These are phyloP conservation scores for Pyralis farinalis DNA, from an alignment of 2,888 invertebrate genomes.

Conservation along the genomic window DNA sequence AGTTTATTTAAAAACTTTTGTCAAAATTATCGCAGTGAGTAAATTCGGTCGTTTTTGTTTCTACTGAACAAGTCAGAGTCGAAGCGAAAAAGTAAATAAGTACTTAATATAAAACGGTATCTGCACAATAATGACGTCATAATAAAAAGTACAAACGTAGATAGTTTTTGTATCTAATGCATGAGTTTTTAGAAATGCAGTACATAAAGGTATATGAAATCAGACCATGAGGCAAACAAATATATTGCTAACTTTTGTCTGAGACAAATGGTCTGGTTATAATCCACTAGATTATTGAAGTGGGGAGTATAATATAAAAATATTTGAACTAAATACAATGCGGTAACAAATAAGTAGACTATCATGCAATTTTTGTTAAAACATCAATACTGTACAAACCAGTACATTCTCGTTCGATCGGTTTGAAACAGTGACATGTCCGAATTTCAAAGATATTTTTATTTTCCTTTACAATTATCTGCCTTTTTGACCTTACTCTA, in stretches of 20 bases:
- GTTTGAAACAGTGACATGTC: conserved; percentile 4
- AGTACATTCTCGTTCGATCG: conserved; percentile 7
- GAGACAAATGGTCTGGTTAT: no score
- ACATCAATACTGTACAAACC: background rate
- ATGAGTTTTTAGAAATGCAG: no score
- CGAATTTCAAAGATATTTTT: background rate
- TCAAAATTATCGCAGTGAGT: background rate
- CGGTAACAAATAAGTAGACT: no score
- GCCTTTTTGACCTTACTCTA: conserved; percentile 5
- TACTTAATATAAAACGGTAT: background rate
- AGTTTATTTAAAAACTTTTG: background rate
- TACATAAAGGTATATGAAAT: no score
- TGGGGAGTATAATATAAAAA: no score
- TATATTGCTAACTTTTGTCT: no score
- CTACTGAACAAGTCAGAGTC: conserved; percentile 1
- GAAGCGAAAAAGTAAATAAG: conserved; percentile 1
- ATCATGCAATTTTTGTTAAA: no score
- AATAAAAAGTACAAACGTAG: background rate
- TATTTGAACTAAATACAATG: no score
- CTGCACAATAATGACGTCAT: conserved; percentile 1
- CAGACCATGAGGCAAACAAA: no score
- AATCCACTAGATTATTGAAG: no score
- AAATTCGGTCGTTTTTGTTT: conserved; percentile 1
- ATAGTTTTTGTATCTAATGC: no score
- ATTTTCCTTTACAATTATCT: conserved; percentile 8